Evolutionary conservation across 1,140 invertebrate genomes (phyloP).

Genomic region (Wasmannia auropunctata): DNA sequence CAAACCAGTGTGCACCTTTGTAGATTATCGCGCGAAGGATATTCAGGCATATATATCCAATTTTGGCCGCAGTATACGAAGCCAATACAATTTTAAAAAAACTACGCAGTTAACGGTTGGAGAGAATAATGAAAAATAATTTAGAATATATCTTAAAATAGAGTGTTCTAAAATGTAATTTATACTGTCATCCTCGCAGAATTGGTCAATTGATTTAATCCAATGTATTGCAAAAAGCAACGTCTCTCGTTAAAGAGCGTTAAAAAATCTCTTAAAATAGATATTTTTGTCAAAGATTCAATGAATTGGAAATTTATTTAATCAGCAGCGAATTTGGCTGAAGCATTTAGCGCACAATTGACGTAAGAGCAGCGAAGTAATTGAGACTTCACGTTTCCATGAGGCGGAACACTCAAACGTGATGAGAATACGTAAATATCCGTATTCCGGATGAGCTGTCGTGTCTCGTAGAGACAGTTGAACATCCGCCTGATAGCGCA

Average conservation of each 20-base stretch:
- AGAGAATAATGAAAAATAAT: background rate
- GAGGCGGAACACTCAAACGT: slow-evolving; percentile 27
- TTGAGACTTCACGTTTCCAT: slow-evolving; percentile 25
- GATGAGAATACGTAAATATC: slow-evolving; percentile 49
- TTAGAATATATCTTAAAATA: background rate
- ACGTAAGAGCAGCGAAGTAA: slow-evolving; percentile 29
- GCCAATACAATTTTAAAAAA: background rate
- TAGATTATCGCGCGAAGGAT: slow-evolving; percentile 34
- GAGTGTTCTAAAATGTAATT: background rate
- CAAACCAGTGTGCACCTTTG: slow-evolving; percentile 64
- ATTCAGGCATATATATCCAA: background rate
- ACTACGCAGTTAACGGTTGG: background rate
- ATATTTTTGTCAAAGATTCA: background rate
- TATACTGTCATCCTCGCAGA: background rate
- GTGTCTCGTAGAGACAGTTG: slow-evolving; percentile 25
- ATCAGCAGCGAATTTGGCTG: slow-evolving; percentile 3
- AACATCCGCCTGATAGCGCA: slow-evolving; percentile 4
- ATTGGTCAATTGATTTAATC: background rate
- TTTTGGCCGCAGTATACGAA: background rate
- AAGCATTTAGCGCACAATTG: slow-evolving; percentile 36
- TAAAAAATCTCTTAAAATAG: slow-evolving; percentile 1
- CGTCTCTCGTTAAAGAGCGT: background rate
- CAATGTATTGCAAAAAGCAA: background rate
- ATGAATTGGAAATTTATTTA: slow-evolving; percentile 13
- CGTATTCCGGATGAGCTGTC: slow-evolving; percentile 16